Base-by-base conservation (phyloP, 2,797 vertebrate species). In the Lophotriccus pileatus region DNA sequence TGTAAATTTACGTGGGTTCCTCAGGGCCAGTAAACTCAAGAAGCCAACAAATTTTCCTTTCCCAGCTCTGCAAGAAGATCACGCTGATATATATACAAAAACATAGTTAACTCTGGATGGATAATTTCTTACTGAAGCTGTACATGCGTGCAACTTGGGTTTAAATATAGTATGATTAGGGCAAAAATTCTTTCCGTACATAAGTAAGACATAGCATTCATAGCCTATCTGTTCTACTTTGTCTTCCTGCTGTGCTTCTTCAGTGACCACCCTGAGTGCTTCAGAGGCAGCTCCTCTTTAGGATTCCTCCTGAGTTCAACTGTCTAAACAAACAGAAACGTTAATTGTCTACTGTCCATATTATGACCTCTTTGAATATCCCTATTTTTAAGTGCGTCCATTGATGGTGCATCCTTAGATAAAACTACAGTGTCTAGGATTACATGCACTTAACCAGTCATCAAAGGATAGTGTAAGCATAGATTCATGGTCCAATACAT, bases 401-500 rank as follows among this genome's bases (percentile, higher is more conserved):
- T 3, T 63, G 43, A 34, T 47, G 27, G 30, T 41, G 22, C 21
- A 44, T 75, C 32, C 34, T 80, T 52, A 81, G 46, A 46, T 53
- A 64, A 59, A 87, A 75, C 17, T 12, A 12, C 28, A 27, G 24
- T 21, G n/a, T 62, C 27, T 9, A n/a, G 73, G 21, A 69, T 69
- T 59, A 37, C 27, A 50, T 25, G 36, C 14, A 27, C 11, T 47
- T 62, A 47, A 47, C 10, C 27, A 55, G 25, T 12, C 43, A 37
- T 23, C 27, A 55, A 84, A 60, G 21, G 22, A 27, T 7, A 44
- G 21, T 14, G 13, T 47, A 62, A 83, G 14, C 34, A 64, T 1
- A 49, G 24, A 74, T 84, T 63, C 32, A 20, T 1, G 1, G 19
- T 43, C 17, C 0, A 0, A 32, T 32, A 52, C 13, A 49, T 44